Conservation (phyloP, 2,888 invertebrate genomes). For the Drosophila eohydei region DNA sequence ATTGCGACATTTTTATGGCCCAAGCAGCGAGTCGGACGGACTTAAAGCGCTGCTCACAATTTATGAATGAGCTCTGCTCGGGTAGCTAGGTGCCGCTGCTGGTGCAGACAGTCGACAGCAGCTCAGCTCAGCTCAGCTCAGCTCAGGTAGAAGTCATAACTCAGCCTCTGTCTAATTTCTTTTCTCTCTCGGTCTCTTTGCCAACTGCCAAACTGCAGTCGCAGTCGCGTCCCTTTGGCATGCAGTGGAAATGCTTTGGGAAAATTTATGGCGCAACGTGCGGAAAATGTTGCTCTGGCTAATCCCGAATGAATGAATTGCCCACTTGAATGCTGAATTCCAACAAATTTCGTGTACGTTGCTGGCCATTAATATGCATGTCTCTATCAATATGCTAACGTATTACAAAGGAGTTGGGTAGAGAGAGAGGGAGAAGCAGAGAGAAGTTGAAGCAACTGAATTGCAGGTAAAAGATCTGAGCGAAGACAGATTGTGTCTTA, state of each 20-base stretch:
- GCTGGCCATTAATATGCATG: slow-evolving; percentile 66
- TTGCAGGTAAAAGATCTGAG: not conserved
- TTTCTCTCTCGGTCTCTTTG: slow-evolving; percentile 4
- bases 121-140: slow-evolving; percentile 56
- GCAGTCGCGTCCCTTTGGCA: slow-evolving; percentile 59
- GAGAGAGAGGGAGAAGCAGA: not conserved
- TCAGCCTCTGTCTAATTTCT: slow-evolving; percentile 54
- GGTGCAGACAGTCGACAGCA: slow-evolving; percentile 16
- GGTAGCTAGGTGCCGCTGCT: slow-evolving; percentile 21
- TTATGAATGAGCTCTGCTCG: slow-evolving; percentile 70
- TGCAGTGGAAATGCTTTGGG: slow-evolving; percentile 51
- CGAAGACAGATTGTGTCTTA: not conserved
- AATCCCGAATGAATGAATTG: slow-evolving; percentile 77
- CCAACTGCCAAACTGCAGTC: slow-evolving; percentile 44
- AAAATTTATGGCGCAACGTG: slow-evolving; percentile 72
- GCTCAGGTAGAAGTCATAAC: slow-evolving; percentile 69
- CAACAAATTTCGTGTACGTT: slow-evolving; percentile 3
- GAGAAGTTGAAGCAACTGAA: not conserved
- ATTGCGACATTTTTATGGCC: slow-evolving; percentile 79
- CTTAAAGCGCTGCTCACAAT: slow-evolving; percentile 73
- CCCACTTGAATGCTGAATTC: slow-evolving; percentile 49
- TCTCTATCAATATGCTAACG: slow-evolving; percentile 61
- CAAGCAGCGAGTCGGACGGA: slow-evolving; percentile 44
- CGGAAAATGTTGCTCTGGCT: slow-evolving; percentile 46
- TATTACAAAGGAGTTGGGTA: not conserved